Base-by-base conservation (phyloP, 1,140 invertebrate species). In the Fopius arisanus region DNA sequence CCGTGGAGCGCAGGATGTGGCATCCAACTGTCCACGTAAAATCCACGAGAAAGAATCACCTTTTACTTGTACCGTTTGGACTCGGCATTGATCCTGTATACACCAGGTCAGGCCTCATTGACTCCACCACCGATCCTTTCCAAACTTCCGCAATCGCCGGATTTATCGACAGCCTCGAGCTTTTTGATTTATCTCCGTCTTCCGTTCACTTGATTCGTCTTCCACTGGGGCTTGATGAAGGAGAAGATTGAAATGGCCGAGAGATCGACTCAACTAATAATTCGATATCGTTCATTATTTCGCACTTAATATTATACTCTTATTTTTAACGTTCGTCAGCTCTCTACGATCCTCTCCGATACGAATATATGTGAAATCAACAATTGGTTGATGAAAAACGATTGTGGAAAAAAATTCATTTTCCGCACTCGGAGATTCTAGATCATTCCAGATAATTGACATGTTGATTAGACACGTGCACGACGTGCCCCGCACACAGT, bases 81-180 rank as follows among this genome's bases (percentile, higher is more conserved):
- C 19, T 28, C 54, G 43, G 43, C 43, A 19, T 48, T 48, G 9
- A 26, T 59, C 7, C 21, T 59, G 9, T 59, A 28, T 26, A 16
- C n/a, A 26, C 54, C 19, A 23, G 65, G 67, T 51, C 68, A 77
- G 72, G 75, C 72, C 72, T 72, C 75, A 77, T 77, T 77, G 73
- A 74, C 75, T 77, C 72, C 69, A 68, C 66, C 72, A 77, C 73
- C 14, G 62, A 29, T 65, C 29, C 62, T 65, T 65, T 16, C 9
- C 29, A 65, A 65, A 65, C 62, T 65, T 65, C 62, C 62, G 28
- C 10, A 31, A 31, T 19, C 9, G 28, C 7, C 6, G n/a, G 62
- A 65, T 65, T 65, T 65, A 65, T 65, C 62, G 62, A 33, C 62
- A 29, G 29, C 28, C 26, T 21, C 19, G 12, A 29, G 28, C 21